Evolutionary conservation across 64 coral and sea anemone species (phyloP).

Genomic region (Acropora tenuis): DNA sequence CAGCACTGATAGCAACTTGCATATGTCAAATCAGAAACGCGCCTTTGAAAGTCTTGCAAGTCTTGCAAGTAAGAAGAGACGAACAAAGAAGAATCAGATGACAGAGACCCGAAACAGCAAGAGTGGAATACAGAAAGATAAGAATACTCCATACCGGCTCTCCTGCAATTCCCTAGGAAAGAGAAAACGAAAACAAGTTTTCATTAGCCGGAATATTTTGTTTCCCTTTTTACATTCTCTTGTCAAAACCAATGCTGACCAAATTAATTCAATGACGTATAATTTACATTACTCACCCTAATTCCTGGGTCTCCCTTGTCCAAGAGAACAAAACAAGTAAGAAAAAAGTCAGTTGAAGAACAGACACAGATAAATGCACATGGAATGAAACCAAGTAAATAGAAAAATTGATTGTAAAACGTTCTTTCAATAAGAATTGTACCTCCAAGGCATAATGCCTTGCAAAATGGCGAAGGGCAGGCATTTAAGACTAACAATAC

Average conservation of each 20-base stretch:
- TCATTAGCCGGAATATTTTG: neutral
- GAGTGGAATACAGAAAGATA: neutral
- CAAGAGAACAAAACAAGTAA: neutral
- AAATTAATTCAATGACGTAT: no score
- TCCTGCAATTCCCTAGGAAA: conserved; percentile 42
- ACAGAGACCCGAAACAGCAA: neutral
- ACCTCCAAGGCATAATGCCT: no score
- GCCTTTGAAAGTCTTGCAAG: no score
- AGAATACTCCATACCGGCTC: conserved; percentile 22
- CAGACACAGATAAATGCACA: neutral
- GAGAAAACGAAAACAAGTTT: neutral
- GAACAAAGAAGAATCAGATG: no score
- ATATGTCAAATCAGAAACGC: no score
- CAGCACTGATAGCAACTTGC: no score
- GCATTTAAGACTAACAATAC: no score
- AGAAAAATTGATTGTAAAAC: no score
- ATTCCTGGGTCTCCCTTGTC: conserved; percentile 42
- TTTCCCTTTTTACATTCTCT: neutral
- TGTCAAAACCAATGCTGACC: no score
- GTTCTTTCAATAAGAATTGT: no score
- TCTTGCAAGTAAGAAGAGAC: no score
- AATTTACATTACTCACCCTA: conserved; percentile 11
- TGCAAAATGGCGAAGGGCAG: no score
- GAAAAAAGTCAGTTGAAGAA: neutral
- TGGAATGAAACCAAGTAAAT: neutral